Percentiles rank a stretch among this genome's conserved stretches.
Evolutionary conservation across 2,888 invertebrate genomes (phyloP).

Genomic region (Palloptera scutellata): DNA sequence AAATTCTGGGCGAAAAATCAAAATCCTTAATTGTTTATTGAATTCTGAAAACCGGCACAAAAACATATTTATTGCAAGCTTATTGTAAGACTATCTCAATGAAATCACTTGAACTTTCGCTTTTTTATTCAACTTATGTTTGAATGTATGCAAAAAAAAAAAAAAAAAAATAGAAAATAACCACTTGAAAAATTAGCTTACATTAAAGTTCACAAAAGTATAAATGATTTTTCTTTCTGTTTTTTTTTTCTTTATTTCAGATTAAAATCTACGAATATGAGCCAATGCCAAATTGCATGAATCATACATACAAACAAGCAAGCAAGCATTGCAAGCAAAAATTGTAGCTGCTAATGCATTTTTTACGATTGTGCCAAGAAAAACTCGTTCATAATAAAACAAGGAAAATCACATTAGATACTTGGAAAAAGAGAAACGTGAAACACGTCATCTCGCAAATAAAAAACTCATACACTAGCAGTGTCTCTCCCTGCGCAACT

Average conservation of each 20-base stretch:
- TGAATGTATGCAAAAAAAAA: too few species aligned
- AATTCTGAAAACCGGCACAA: neutral
- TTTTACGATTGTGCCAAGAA: slow-evolving; percentile 28
- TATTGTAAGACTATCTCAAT: slow-evolving; percentile 1
- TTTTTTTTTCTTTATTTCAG: neutral
- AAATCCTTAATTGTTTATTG: too few species aligned
- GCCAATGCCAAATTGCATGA: slow-evolving; percentile 27
- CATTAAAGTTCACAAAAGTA: slow-evolving; percentile 19
- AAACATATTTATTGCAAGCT: too few species aligned
- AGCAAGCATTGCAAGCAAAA: neutral
- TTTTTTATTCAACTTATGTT: slow-evolving; percentile 15
- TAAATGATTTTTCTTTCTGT: neutral
- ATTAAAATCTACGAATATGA: slow-evolving; percentile 1
- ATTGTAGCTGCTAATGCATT: slow-evolving; percentile 30
- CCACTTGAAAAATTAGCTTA: slow-evolving; percentile 20
- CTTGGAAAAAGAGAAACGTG: neutral
- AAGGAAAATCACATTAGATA: slow-evolving; percentile 22
- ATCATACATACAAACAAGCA: slow-evolving; percentile 11
- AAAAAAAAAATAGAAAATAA: neutral
- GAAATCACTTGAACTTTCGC: slow-evolving; percentile 18
- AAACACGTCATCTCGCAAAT: slow-evolving; percentile 21
- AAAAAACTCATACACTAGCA: slow-evolving; percentile 3
- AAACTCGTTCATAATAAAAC: neutral
- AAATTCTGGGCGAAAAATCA: too few species aligned
- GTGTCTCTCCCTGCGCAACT: neutral